Percentiles rank a stretch among this genome's conserved stretches.
Conservation (phyloP, 1,140 invertebrate genomes). For the Conus ventricosus region DNA sequence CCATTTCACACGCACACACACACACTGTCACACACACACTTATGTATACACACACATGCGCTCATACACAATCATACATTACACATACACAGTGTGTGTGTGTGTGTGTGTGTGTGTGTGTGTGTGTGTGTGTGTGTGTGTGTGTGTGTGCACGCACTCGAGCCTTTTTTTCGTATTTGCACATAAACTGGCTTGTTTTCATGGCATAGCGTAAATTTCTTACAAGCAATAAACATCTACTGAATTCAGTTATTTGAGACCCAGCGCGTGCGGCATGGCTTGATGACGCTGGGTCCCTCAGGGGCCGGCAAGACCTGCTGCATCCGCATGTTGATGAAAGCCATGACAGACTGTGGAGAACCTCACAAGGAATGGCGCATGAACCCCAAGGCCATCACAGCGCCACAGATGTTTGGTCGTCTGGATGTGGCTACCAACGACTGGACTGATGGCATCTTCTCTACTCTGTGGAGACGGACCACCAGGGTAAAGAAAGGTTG, state of each 20-base stretch:
- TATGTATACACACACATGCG: too few relatives aligned
- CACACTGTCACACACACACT: too few relatives aligned
- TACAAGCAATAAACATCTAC: too few relatives aligned
- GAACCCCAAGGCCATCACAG: constrained; percentile 98
- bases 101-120: too few relatives aligned
- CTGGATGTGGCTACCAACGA: constrained; percentile 97
- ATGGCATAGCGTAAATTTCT: not conserved
- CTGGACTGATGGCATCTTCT: constrained; percentile 99
- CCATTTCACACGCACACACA: too few relatives aligned
- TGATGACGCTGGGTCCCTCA: constrained; percentile 29
- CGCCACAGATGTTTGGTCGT: constrained; percentile 97
- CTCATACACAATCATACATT: too few relatives aligned
- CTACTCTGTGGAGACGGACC: constrained; percentile 95
- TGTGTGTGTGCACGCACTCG: too few relatives aligned
- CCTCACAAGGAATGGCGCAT: constrained; percentile 90
- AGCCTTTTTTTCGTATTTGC: too few relatives aligned
- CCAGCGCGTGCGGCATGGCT: constrained; percentile 42
- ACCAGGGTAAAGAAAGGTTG: constrained; percentile 89
- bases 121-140: too few relatives aligned
- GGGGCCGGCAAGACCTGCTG: constrained; percentile 87
- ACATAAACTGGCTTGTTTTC: too few relatives aligned
- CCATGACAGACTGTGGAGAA: constrained; percentile 71
- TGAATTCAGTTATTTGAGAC: constrained; percentile 39
- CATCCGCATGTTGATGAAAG: constrained; percentile 93
- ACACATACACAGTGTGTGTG: too few relatives aligned